Conservation (phyloP, 2,113 vertebrate genomes). For the Colius striatus region DNA sequence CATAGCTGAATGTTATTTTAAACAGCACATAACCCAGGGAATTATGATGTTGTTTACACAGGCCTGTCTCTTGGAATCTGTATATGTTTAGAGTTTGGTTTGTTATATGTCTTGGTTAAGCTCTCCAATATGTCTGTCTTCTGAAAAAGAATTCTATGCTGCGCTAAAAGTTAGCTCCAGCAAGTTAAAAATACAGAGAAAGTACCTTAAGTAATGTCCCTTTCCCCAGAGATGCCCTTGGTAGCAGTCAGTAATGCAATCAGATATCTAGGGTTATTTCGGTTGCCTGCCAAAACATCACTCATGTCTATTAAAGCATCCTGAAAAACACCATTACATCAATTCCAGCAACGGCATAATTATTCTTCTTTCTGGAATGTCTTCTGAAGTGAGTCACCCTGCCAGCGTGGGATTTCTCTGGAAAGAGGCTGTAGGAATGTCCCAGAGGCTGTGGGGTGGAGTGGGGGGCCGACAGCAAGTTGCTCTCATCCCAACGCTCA, state of each 20-base stretch:
- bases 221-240: constrained; percentile 64
- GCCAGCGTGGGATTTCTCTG: constrained; percentile 71
- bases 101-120: constrained; percentile 60
- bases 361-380: constrained; percentile 82
- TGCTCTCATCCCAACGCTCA: not conserved
- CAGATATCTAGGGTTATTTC: constrained; percentile 73
- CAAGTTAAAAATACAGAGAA: constrained; percentile 55
- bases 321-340: constrained; percentile 82
- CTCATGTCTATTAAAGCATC: constrained; percentile 78
- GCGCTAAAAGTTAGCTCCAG: constrained; percentile 47
- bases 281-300: constrained; percentile 78
- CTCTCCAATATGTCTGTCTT: constrained; percentile 58
- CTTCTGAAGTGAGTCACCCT: constrained; percentile 80
- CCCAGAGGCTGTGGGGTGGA: constrained; percentile 53
- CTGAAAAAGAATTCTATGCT: constrained; percentile 35
- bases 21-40: constrained; percentile 57
- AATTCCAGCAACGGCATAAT: constrained; percentile 76
- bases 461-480: not conserved
- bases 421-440: constrained; percentile 71
- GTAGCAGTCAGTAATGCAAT: constrained; percentile 72
- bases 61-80: constrained; percentile 48
- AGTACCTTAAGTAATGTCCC: constrained; percentile 67
- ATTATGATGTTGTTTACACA: constrained; percentile 67
- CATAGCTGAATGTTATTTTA: constrained; percentile 59
- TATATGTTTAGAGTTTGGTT: constrained; percentile 54